Evolutionary conservation across 1,140 invertebrate species (phyloP), one percentile per base, ranked within the genome.

Genomic region (Orius insidiosus): DNA sequence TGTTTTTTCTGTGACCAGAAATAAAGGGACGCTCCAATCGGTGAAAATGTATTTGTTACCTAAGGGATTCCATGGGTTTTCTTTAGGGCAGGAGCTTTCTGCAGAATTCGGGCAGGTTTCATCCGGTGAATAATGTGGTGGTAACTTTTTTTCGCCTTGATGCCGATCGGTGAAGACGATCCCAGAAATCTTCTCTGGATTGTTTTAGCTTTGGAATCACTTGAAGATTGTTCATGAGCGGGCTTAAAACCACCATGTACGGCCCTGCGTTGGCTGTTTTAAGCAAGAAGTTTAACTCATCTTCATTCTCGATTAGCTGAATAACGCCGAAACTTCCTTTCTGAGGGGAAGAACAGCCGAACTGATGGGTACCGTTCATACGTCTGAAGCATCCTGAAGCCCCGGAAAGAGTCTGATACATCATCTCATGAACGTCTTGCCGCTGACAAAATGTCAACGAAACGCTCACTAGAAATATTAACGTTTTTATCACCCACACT

Each of bases 311-410:
- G 13, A 92, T 64, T 51, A 81, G 65, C 56, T 93, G 83, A 11
- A 94, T 65, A 7, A 86, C 78, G 24, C 90, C 90, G 14, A 85
- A 78, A 53, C 84, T 85, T 8, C 89, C 90, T 44, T 30, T n/a
- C 65, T 68, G 45, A 66, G 63, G 45, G 65, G 62, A 88, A 32
- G 80, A 75, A 64, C 89, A 94, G 47, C 90, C 90, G 58, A 84
- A 78, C 61, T 92, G 84, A 69, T 94, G 85, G 13, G 89, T 93
- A 37, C 77, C 85, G 72, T 94, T 95, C 33, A 94, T 64, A 52
- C 84, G 69, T 53, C 86, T 71, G 59, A 89, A 89, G 67, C 89
- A 94, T 41, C 77, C 75, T 48, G 75, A 68, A 39, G 70, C 67
- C 35, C 75, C 77, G 54, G 75, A 65, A 35, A 90, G 73, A 6